These are phyloP conservation scores for Cyclopterus lumpus DNA, from an alignment of 2,797 vertebrate genomes.

Conservation along the genomic window DNA sequence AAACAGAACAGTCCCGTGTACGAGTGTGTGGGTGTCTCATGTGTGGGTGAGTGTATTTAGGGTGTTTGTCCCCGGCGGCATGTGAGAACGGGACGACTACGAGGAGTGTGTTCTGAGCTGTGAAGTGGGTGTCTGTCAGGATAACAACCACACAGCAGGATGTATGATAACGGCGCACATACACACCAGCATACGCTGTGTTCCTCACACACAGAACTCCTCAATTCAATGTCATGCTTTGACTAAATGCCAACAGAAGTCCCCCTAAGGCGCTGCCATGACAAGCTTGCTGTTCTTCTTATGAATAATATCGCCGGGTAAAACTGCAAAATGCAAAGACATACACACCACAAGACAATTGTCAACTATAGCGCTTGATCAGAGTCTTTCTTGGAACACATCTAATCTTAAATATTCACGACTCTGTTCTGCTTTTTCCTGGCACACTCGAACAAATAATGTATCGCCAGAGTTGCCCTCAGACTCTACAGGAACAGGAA, in stretches of 20 bases:
- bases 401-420: conserved; percentile 27
- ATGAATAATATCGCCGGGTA: conserved; percentile 42
- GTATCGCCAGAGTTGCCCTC: conserved; percentile 18
- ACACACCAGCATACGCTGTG: conserved; percentile 23
- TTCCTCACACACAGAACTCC: conserved; percentile 42
- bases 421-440: conserved; percentile 4
- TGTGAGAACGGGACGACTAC: conserved; percentile 45
- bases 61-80: conserved; percentile 55
- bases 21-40: conserved; percentile 24
- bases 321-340: conserved; percentile 24
- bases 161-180: conserved; percentile 54
- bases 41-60: conserved; percentile 17
- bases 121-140: conserved; percentile 73
- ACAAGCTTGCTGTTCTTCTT: conserved; percentile 38
- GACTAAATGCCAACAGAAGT: conserved; percentile 52
- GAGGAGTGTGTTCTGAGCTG: conserved; percentile 69
- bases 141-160: conserved; percentile 53
- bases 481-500: conserved; percentile 11
- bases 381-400: conserved; percentile 6
- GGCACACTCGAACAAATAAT: conserved; percentile 38
- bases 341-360: conserved; percentile 10
- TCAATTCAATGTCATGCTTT: conserved; percentile 49
- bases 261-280: conserved; percentile 13
- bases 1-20: conserved; percentile 47
- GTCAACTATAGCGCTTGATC: conserved; percentile 33